A percentile compares a stretch with the other conserved stretches of the same genome.
phyloP scores from a whole-genome alignment of 2,888 invertebrate species.

The Melanchra persicariae region DNA sequence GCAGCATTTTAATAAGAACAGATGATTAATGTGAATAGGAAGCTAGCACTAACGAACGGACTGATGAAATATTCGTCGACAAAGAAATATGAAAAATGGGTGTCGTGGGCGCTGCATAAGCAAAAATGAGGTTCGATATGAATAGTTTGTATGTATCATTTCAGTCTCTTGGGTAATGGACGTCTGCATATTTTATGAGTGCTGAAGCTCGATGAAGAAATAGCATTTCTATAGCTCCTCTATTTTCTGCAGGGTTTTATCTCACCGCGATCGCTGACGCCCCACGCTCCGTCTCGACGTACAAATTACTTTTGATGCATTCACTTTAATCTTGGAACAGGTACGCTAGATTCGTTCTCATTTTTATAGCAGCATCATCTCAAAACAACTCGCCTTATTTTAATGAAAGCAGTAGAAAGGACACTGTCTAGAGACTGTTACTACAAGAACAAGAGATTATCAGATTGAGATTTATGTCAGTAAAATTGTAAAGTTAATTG shows the following conservation, averaged over 20 bases:
- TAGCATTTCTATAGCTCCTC: slow-evolving; percentile 29
- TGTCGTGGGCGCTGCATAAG: slow-evolving; percentile 35
- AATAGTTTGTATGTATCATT: slow-evolving; percentile 19
- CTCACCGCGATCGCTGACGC: slow-evolving; percentile 29
- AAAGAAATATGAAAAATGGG: slow-evolving; percentile 53
- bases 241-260: slow-evolving; percentile 48
- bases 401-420: slow-evolving; percentile 49
- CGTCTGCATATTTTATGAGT: slow-evolving; percentile 36
- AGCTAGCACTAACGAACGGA: slow-evolving; percentile 30
- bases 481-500: slow-evolving; percentile 50
- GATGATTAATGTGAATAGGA: slow-evolving; percentile 49
- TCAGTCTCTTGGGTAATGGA: slow-evolving; percentile 30
- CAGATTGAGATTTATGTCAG: slow-evolving; percentile 35
- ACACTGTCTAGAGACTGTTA: slow-evolving; percentile 4
- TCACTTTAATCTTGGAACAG: slow-evolving; percentile 54
- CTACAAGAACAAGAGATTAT: slow-evolving; percentile 24
- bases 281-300: slow-evolving; percentile 17
- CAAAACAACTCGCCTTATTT: slow-evolving; percentile 40
- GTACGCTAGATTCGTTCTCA: slow-evolving; percentile 38
- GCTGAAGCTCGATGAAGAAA: slow-evolving; percentile 46
- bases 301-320: slow-evolving; percentile 51
- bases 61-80: slow-evolving; percentile 42
- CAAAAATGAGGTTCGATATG: slow-evolving; percentile 21
- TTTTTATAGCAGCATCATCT: slow-evolving; percentile 40
- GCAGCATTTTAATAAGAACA: slow-evolving; percentile 18